These are phyloP conservation scores for Cremastobaeus sp. DNA, from an alignment of 2,888 invertebrate species.

Conservation along the genomic window DNA sequence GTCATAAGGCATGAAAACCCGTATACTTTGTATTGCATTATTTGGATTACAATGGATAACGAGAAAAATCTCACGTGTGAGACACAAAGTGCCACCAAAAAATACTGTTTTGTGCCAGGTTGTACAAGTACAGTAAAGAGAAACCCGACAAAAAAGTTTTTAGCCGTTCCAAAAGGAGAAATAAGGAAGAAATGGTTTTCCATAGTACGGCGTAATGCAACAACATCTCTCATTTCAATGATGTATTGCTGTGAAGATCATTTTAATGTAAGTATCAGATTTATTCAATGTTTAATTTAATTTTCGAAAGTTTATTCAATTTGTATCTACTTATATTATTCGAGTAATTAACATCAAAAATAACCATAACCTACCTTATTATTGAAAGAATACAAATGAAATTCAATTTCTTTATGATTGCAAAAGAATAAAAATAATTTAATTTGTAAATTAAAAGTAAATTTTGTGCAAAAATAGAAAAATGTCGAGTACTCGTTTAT, in stretches of 20 bases:
- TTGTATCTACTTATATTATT: too few relatives aligned
- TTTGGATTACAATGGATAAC: not conserved
- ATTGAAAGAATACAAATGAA: too few relatives aligned
- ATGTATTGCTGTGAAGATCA: slow-evolving; percentile 40
- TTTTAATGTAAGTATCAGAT: slow-evolving; percentile 23
- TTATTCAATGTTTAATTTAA: too few relatives aligned
- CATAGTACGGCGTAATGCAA: slow-evolving; percentile 3
- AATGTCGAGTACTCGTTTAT: too few relatives aligned
- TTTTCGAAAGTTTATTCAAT: too few relatives aligned
- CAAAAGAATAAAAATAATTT: too few relatives aligned
- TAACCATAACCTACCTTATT: too few relatives aligned
- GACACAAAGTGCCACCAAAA: not conserved
- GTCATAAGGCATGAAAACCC: not conserved
- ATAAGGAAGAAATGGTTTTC: slow-evolving; percentile 13
- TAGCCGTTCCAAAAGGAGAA: slow-evolving; percentile 4
- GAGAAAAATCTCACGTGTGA: not conserved
- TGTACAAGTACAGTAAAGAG: not conserved
- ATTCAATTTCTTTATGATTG: too few relatives aligned
- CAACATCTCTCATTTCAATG: slow-evolving; percentile 8
- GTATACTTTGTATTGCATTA: not conserved
- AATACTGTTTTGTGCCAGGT: not conserved
- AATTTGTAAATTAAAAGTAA: too few relatives aligned
- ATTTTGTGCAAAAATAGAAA: too few relatives aligned
- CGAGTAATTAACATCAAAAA: too few relatives aligned
- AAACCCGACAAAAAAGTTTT: not conserved